These are phyloP conservation scores for Columbina picui DNA, from an alignment of 2,113 vertebrate species.

Conservation along the genomic window DNA sequence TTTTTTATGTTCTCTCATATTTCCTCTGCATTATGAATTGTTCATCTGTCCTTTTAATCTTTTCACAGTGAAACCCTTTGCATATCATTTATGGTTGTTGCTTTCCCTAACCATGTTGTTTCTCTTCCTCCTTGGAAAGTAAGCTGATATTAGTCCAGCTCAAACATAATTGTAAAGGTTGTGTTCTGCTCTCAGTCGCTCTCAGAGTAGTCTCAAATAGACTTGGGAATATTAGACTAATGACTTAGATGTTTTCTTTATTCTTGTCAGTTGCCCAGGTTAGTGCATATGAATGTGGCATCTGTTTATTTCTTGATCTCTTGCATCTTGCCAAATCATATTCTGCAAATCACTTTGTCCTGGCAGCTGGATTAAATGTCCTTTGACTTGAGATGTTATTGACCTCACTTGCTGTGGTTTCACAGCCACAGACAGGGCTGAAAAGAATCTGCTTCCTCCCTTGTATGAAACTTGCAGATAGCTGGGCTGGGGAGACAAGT, in stretches of 20 bases:
- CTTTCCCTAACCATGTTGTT: not conserved
- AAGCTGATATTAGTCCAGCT: not conserved
- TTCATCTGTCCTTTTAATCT: not conserved
- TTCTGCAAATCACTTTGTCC: not conserved
- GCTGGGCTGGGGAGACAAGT: not conserved
- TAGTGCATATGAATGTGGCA: not conserved
- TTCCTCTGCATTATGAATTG: not conserved
- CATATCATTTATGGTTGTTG: not conserved
- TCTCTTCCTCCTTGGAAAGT: not conserved
- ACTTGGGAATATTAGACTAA: not conserved
- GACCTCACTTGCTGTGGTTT: not conserved
- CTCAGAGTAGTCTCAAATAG: not conserved
- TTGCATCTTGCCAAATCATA: not conserved
- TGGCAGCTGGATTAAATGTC: not conserved
- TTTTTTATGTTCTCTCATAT: not conserved
- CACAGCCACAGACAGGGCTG: not conserved
- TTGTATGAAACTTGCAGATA: not conserved
- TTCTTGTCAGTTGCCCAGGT: not conserved
- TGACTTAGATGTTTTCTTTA: not conserved
- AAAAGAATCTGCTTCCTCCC: not conserved
- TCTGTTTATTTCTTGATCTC: not conserved
- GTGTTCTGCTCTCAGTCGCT: not conserved
- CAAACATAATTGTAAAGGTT: not conserved
- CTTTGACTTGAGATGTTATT: not conserved
- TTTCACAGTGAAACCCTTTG: not conserved